Conservation (phyloP, 1,140 invertebrate genomes). For the Neodiprion virginianus region DNA sequence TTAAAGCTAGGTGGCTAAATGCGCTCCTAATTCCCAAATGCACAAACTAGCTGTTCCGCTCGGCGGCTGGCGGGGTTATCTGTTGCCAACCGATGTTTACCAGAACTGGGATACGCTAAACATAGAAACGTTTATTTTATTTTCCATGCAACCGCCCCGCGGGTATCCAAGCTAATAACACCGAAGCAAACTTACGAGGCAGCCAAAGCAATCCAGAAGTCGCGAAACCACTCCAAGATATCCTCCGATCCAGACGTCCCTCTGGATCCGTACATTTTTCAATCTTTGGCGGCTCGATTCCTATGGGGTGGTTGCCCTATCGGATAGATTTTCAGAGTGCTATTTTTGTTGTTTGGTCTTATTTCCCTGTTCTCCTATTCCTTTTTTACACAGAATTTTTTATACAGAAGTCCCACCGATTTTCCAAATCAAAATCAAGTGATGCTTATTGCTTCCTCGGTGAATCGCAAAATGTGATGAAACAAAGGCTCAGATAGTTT, state of each 20-base stretch:
- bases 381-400: no score
- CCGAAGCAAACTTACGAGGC: background rate
- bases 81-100: background rate
- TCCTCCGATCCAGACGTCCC: background rate
- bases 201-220: background rate
- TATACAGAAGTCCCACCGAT: no score
- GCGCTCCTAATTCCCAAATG: constrained; percentile 41
- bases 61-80: no score
- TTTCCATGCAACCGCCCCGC: background rate
- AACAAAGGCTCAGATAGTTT: no score
- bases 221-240: background rate
- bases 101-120: background rate
- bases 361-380: no score
- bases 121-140: no score
- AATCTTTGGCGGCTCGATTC: background rate
- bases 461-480: no score
- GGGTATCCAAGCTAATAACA: background rate
- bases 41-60: constrained; percentile 29
- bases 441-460: no score
- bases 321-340: constrained; percentile 2
- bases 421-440: no score
- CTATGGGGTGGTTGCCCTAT: background rate
- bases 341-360: background rate
- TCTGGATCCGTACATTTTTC: background rate
- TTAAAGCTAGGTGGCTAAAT: constrained; percentile 42